phyloP scores from a whole-genome alignment of 2,888 invertebrate genomes.

The Lottia gigantea region DNA sequence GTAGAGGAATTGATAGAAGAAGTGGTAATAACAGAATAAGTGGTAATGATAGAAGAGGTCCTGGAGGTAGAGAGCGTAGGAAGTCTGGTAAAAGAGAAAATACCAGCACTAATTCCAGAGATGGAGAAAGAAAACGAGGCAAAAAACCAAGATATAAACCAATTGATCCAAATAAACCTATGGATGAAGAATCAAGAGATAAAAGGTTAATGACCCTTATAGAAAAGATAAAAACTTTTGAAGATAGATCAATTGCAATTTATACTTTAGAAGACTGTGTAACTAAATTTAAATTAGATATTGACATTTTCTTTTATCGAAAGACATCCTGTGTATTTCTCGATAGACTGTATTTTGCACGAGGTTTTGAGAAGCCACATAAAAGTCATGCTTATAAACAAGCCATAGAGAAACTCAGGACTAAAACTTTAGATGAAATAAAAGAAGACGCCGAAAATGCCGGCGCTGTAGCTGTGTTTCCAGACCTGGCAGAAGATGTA shows the following conservation, averaged over 20 bases:
- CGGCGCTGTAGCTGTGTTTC: neutral
- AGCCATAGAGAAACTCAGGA: neutral
- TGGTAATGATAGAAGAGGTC: too few relatives aligned
- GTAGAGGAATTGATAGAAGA: neutral
- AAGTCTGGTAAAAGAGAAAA: too few relatives aligned
- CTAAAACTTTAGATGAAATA: neutral
- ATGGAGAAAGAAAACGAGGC: too few relatives aligned
- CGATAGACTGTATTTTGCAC: neutral
- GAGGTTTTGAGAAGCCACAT: neutral
- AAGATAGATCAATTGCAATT: neutral
- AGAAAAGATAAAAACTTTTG: neutral
- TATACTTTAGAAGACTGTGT: neutral
- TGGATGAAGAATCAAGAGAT: neutral
- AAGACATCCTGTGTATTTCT: neutral
- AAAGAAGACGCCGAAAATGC: neutral
- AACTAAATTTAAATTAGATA: neutral
- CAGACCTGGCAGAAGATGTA: neutral
- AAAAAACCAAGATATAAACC: too few relatives aligned
- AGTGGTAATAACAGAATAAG: neutral
- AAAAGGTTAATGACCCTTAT: neutral
- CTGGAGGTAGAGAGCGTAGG: too few relatives aligned
- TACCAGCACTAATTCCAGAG: too few relatives aligned
- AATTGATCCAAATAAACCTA: neutral
- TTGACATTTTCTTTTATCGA: neutral
- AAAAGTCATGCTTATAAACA: neutral